phyloP scores from a whole-genome alignment of 2,113 vertebrate species.

The Felis catus region F.catus_Fca126_mat1.0 CM031417.1:17421001-17421500 shows the following conservation, averaged over 20 bases:
- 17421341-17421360: not conserved
- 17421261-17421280: not conserved
- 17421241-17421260: slow-evolving; percentile 34
- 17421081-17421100: not conserved
- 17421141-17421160: not conserved
- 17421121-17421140: not conserved
- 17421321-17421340: not conserved
- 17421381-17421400: not conserved
- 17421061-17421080: not conserved
- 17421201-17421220: not conserved
- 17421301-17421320: not conserved
- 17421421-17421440: slow-evolving; percentile 32
- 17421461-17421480: not conserved
- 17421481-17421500: not conserved
- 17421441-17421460: not conserved
- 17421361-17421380: not conserved
- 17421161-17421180: not conserved
- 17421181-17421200: not conserved
- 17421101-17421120: not conserved
- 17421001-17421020: slow-evolving; percentile 56
- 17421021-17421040: slow-evolving; percentile 49
- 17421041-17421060: slow-evolving; percentile 28
- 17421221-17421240: not conserved
- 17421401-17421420: slow-evolving; percentile 59
- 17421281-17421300: slow-evolving; percentile 18